Evolutionary conservation across 2,888 invertebrate species (phyloP).

Genomic region (Dicyrtoma fusca): DNA sequence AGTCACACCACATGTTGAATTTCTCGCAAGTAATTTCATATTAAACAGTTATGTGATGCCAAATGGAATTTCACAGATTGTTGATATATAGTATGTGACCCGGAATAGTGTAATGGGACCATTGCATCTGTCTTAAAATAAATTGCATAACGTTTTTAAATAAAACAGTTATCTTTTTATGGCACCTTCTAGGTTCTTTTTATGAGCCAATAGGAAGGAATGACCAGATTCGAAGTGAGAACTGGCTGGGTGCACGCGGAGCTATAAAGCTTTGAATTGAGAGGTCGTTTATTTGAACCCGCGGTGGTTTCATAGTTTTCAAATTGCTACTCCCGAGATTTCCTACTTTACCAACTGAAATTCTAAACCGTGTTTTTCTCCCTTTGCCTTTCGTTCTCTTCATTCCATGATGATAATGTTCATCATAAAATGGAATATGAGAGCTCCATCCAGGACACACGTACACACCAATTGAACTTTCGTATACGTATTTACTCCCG

Average conservation of each 20-base stretch:
- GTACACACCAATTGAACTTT: too few species aligned
- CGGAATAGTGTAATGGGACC: too few species aligned
- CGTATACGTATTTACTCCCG: too few species aligned
- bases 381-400: slow-evolving; percentile 15
- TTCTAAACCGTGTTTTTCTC: neutral
- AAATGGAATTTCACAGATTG: too few species aligned
- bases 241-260: slow-evolving; percentile 16
- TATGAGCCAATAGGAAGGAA: slow-evolving; percentile 23
- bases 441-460: slow-evolving; percentile 3
- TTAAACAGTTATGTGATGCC: too few species aligned
- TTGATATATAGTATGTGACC: too few species aligned
- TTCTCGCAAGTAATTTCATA: too few species aligned
- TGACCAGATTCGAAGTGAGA: slow-evolving; percentile 34
- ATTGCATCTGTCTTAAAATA: neutral
- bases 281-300: slow-evolving; percentile 5
- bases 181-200: slow-evolving; percentile 28
- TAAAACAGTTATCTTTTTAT: slow-evolving; percentile 16
- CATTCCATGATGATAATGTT: slow-evolving; percentile 33
- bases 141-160: neutral
- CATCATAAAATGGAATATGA: slow-evolving; percentile 29
- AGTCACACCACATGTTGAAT: too few species aligned
- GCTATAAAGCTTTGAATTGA: slow-evolving; percentile 34
- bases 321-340: neutral
- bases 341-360: neutral
- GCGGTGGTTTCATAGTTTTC: slow-evolving; percentile 13